Evolutionary conservation across 2,797 vertebrate genomes (phyloP).

Genomic region (Gambelia wislizenii): DNA sequence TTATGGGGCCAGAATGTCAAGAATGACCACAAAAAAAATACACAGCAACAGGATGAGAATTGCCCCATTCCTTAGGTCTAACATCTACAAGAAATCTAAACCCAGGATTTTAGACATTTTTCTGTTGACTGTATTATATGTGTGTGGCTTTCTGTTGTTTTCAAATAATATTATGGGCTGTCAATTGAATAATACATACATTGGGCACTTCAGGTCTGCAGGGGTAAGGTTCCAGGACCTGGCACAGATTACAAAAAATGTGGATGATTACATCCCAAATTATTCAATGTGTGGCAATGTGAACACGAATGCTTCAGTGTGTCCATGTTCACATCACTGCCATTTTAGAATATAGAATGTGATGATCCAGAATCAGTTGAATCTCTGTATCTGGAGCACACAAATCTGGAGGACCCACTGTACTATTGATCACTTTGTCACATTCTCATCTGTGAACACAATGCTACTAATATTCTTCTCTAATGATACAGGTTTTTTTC

Average conservation of each 20-base stretch:
- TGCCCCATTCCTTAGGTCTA: background rate
- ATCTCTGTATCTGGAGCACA: too few species aligned
- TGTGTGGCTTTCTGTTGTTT: background rate
- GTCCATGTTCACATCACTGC: too few species aligned
- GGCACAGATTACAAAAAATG: too few species aligned
- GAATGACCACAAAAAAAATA: too few species aligned
- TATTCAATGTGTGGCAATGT: too few species aligned
- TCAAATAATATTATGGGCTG: background rate
- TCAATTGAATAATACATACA: background rate
- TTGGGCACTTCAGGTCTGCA: too few species aligned
- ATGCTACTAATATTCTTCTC: background rate
- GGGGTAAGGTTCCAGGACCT: too few species aligned
- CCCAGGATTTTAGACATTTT: background rate
- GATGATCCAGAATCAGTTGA: too few species aligned
- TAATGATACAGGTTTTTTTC: background rate
- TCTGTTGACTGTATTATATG: background rate
- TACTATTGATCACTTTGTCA: background rate
- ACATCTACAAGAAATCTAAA: background rate
- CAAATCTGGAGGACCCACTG: too few species aligned
- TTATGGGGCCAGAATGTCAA: background rate
- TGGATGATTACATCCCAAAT: too few species aligned
- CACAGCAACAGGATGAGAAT: background rate
- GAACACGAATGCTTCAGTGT: too few species aligned
- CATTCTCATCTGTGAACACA: background rate
- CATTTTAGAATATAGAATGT: too few species aligned